A percentile compares a stretch with the other conserved stretches of the same genome.
These are phyloP conservation scores for Mola mola DNA, from an alignment of 2,113 vertebrate genomes.

Conservation along the genomic window DNA sequence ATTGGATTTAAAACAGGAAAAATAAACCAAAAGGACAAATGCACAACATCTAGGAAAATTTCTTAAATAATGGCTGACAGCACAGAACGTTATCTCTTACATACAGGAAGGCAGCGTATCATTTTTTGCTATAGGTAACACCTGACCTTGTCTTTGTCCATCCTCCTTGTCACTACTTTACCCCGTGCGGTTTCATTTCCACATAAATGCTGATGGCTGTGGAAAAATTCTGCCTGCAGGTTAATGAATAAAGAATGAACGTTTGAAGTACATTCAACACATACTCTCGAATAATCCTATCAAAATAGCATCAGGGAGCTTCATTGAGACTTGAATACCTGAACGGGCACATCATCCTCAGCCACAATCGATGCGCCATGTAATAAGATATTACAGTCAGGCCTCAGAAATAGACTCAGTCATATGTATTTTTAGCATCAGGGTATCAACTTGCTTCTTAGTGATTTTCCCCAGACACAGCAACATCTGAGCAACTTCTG, in stretches of 20 bases:
- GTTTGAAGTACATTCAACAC: conserved; percentile 74
- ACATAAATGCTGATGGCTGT: conserved; percentile 39
- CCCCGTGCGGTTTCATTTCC: conserved; percentile 31
- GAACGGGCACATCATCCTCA: conserved; percentile 72
- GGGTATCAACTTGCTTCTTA: conserved; percentile 68
- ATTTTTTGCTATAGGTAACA: conserved; percentile 23
- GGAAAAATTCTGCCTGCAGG: conserved; percentile 51
- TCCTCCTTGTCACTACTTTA: conserved; percentile 22
- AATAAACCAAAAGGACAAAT: too few species aligned
- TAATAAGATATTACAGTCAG: conserved; percentile 76
- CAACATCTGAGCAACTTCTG: conserved; percentile 59
- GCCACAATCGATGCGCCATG: conserved; percentile 77
- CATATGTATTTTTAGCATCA: conserved; percentile 75
- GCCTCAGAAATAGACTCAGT: conserved; percentile 76
- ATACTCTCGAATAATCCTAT: conserved; percentile 64
- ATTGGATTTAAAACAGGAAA: neutral
- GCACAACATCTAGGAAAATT: too few species aligned
- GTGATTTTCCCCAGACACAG: conserved; percentile 63
- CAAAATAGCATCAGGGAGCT: conserved; percentile 79
- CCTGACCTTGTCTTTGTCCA: conserved; percentile 57
- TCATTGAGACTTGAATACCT: conserved; percentile 75
- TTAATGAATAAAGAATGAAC: conserved; percentile 75
- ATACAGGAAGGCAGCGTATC: neutral
- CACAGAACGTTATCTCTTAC: neutral
- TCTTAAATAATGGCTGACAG: conserved; percentile 1